Conservation (phyloP, 1,140 invertebrate genomes). For the Phthorimaea operculella region DNA sequence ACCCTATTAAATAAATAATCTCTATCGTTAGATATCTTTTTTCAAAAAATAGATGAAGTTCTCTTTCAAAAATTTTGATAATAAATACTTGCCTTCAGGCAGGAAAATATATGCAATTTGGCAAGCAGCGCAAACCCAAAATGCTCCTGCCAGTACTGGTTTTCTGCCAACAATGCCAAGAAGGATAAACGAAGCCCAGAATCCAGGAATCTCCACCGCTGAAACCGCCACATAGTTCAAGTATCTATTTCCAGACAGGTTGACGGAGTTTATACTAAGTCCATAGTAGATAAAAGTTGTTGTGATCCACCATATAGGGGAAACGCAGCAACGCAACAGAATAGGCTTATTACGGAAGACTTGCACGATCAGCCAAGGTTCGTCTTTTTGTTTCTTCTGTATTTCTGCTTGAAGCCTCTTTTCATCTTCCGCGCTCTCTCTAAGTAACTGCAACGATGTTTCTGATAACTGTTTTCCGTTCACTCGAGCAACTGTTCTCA, state of each 20-base stretch:
- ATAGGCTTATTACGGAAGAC: slow-evolving; percentile 70
- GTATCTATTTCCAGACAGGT: slow-evolving; percentile 73
- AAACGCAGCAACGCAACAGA: slow-evolving; percentile 70
- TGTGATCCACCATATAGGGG: slow-evolving; percentile 77
- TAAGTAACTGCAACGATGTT: slow-evolving; percentile 60
- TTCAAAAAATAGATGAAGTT: too few relatives aligned
- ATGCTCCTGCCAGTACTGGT: slow-evolving; percentile 77
- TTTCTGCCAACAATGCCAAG: slow-evolving; percentile 51
- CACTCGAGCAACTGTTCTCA: slow-evolving; percentile 71
- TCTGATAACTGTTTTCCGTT: slow-evolving; percentile 71
- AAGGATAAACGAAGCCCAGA: slow-evolving; percentile 65
- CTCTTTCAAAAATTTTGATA: too few relatives aligned
- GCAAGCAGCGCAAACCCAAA: slow-evolving; percentile 75
- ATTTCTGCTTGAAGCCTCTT: slow-evolving; percentile 29
- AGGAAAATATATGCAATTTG: slow-evolving; percentile 76
- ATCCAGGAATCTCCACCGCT: slow-evolving; percentile 77
- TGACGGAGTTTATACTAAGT: slow-evolving; percentile 73
- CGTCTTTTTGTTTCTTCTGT: slow-evolving; percentile 12
- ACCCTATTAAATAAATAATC: too few relatives aligned
- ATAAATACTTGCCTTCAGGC: slow-evolving; percentile 55
- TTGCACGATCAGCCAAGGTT: slow-evolving; percentile 59
- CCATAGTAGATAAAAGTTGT: slow-evolving; percentile 77
- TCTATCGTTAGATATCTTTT: too few relatives aligned
- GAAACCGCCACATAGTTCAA: slow-evolving; percentile 75
- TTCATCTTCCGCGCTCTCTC: slow-evolving; percentile 29